A percentile compares a stretch with the other conserved stretches of the same genome.
Conservation (phyloP, 2,888 invertebrate species). For the Tupiocoris notatus region DNA sequence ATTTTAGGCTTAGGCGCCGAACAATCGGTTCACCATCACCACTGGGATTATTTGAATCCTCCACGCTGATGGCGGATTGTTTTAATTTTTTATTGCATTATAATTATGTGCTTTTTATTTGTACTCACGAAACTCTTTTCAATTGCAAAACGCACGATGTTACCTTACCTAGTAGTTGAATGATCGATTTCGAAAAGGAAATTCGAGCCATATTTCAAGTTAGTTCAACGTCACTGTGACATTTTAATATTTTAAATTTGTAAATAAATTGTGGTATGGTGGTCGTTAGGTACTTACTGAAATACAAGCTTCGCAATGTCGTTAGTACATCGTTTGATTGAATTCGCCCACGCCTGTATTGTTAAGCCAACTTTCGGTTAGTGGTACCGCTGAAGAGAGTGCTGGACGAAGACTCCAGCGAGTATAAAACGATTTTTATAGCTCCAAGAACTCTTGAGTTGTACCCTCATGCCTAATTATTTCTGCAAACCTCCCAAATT, state of each 20-base stretch:
- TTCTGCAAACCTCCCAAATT: too few relatives aligned
- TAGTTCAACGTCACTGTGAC: neutral
- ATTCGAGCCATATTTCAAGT: neutral
- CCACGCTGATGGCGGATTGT: slow-evolving; percentile 59
- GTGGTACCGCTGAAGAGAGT: too few relatives aligned
- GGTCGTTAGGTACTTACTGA: too few relatives aligned
- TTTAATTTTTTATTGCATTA: neutral
- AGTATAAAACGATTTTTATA: too few relatives aligned
- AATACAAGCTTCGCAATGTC: too few relatives aligned
- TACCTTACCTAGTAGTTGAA: neutral
- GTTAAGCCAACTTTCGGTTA: too few relatives aligned
- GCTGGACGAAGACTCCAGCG: too few relatives aligned
- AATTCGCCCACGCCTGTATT: too few relatives aligned
- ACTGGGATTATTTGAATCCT: slow-evolving; percentile 81
- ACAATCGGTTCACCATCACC: slow-evolving; percentile 70
- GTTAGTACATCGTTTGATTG: too few relatives aligned
- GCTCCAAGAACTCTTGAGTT: too few relatives aligned
- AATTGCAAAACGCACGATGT: too few relatives aligned
- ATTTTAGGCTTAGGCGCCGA: slow-evolving; percentile 70
- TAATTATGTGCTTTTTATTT: neutral
- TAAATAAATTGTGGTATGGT: neutral
- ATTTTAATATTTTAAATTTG: neutral
- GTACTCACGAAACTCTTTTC: neutral
- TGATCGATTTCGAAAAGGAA: neutral
- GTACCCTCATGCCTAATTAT: too few relatives aligned